phyloP scores from a whole-genome alignment of 1,140 invertebrate species.

The Hypothenemus hampei region DNA sequence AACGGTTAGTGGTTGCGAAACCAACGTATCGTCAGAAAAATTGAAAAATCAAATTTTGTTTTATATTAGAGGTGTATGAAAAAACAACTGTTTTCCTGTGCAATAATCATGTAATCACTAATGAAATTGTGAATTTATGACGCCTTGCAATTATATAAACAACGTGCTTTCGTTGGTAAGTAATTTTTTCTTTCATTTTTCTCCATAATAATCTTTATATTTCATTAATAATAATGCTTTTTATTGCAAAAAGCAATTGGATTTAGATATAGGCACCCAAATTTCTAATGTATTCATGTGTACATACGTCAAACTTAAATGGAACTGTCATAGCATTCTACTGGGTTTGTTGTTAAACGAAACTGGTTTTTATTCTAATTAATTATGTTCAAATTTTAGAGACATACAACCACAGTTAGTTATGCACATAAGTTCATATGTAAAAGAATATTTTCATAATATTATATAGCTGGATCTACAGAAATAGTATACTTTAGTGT shows the following conservation, averaged over 20 bases:
- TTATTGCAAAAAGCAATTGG: not conserved
- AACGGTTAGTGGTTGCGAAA: slow-evolving; percentile 9
- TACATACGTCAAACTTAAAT: not conserved
- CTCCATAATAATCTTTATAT: not conserved
- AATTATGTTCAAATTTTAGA: not conserved
- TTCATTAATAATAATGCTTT: not conserved
- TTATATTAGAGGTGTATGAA: not conserved
- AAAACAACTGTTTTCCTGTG: not conserved
- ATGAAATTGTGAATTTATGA: too few species aligned
- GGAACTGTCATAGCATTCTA: not conserved
- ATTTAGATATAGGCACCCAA: too few species aligned
- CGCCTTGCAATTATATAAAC: too few species aligned
- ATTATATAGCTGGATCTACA: not conserved
- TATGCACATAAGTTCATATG: too few species aligned
- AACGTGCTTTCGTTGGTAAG: not conserved
- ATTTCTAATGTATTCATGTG: not conserved
- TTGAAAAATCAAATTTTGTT: not conserved
- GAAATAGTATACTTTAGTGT: not conserved
- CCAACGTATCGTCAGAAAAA: slow-evolving; percentile 6
- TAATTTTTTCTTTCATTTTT: not conserved
- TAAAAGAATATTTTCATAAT: not conserved
- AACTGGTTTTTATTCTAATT: not conserved
- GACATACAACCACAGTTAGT: too few species aligned
- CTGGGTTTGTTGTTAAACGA: not conserved
- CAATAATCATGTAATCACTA: too few species aligned